phyloP scores from a whole-genome alignment of 2,888 invertebrate species.

The Carpatolechia fugitivella region DNA sequence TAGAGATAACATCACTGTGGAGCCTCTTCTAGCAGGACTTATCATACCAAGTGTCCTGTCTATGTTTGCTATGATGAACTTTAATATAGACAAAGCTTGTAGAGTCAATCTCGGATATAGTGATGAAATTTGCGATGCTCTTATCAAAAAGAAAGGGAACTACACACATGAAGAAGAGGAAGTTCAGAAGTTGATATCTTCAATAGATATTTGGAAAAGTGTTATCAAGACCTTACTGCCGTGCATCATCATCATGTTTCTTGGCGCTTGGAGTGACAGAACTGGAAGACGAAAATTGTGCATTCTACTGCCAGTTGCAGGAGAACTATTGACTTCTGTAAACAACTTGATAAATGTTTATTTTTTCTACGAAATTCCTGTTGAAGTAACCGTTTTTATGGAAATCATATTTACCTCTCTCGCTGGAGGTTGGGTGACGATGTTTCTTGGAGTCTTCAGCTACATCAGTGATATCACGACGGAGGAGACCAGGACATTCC shows the following conservation, averaged over 20 bases:
- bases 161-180: slow-evolving; percentile 81
- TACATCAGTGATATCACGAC: slow-evolving; percentile 82
- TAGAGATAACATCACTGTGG: slow-evolving; percentile 82
- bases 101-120: slow-evolving; percentile 57
- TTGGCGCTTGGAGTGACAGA: slow-evolving; percentile 82
- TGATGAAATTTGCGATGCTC: slow-evolving; percentile 59
- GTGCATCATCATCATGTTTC: slow-evolving; percentile 76
- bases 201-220: slow-evolving; percentile 79
- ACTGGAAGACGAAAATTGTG: slow-evolving; percentile 78
- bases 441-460: slow-evolving; percentile 80
- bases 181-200: slow-evolving; percentile 79
- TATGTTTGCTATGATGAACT: slow-evolving; percentile 81
- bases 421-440: slow-evolving; percentile 78
- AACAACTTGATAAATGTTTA: slow-evolving; percentile 77
- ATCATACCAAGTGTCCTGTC: slow-evolving; percentile 84
- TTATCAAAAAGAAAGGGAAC: slow-evolving; percentile 66
- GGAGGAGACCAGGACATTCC: slow-evolving; percentile 76
- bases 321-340: slow-evolving; percentile 71
- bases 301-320: slow-evolving; percentile 77
- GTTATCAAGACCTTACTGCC: slow-evolving; percentile 77
- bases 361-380: slow-evolving; percentile 78
- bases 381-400: slow-evolving; percentile 72
- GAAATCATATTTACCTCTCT: slow-evolving; percentile 75
- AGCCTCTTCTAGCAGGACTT: slow-evolving; percentile 85
- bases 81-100: slow-evolving; percentile 71